A percentile compares a stretch with the other conserved stretches of the same genome.
Conservation (phyloP, 2,797 vertebrate genomes). For the Monodelphis domestica region DNA sequence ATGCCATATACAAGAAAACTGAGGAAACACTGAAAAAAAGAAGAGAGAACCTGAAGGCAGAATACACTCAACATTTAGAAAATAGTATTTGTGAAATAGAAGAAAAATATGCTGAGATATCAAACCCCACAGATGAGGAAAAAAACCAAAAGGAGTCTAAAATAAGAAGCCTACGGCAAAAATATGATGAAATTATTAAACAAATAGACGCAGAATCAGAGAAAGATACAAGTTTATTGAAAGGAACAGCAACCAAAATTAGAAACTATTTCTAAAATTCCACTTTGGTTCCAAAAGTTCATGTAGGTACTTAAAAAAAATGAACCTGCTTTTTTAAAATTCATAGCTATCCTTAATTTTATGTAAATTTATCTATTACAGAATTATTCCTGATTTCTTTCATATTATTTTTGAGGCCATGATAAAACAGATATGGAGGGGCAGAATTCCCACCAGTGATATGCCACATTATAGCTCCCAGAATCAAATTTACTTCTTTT, state of each 20-base stretch:
- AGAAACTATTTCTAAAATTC: neutral
- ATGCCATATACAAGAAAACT: neutral
- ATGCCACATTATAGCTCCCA: too few relatives aligned
- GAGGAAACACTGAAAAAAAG: neutral
- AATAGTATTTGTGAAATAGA: rapidly evolving
- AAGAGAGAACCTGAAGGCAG: rapidly evolving
- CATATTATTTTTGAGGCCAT: too few relatives aligned
- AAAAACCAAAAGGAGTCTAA: neutral
- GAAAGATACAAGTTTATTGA: neutral
- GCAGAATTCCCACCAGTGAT: too few relatives aligned
- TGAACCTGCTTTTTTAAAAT: too few relatives aligned
- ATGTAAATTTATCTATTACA: too few relatives aligned
- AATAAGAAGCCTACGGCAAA: neutral
- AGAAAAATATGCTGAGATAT: neutral
- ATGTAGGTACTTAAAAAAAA: too few relatives aligned
- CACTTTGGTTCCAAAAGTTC: neutral
- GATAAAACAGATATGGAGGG: too few relatives aligned
- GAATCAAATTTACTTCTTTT: too few relatives aligned
- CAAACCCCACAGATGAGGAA: neutral
- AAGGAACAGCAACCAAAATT: neutral
- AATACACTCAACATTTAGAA: rapidly evolving
- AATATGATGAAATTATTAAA: neutral
- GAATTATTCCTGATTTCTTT: too few relatives aligned
- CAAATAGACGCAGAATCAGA: neutral
- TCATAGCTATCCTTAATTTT: too few relatives aligned